Base-by-base conservation (phyloP, 2,797 vertebrate species). In the Ptychadena robeensis region DNA sequence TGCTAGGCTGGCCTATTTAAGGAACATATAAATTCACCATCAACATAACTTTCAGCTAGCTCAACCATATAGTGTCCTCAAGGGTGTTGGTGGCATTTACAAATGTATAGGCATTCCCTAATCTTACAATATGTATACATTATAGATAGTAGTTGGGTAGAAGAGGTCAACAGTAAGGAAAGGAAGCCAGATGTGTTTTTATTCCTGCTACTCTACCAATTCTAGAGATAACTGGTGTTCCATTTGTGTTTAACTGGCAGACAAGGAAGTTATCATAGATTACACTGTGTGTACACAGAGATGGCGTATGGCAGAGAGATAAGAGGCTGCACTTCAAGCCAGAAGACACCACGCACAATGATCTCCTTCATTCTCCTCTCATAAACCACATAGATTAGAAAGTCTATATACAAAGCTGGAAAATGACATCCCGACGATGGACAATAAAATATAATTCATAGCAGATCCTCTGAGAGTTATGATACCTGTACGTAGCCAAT, bases 231-330 rank as follows among this genome's bases (percentile, higher is more conserved):
- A 70, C 27, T 76, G 44, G 48, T 30, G 64, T n/a, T 72, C 12
- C 63, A 77, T 77, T 77, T 77, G 28, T 48, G 59, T 48, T 38
- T 64, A 57, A 37, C 66, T 82, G 57, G 44, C 30, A 67, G 79
- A 37, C 32, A 30, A 28, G 27, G 10, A 10, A 38, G 53, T 31
- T 31, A 53, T 70, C 63, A 40, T 35, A 63, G 73, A 70, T 75
- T 67, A 63, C 48, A 31, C 27, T 70, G 68, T 61, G 37, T 65
- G 44, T 61, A 38, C 8, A 65, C 72, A 48, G 25, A 65, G 69
- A 80, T 80, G 59, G 18, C 28, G 35, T 15, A 81, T 72, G 63
- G 14, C 44, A 22, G 35, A 65, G 14, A 31, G 80, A 81, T 74
- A 76, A 77, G 34, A 66, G 48, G 10, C 66, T 11, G 69, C 15